phyloP scores from a whole-genome alignment of 2,888 invertebrate genomes.

The Sinohyriopsis cumingii region DNA sequence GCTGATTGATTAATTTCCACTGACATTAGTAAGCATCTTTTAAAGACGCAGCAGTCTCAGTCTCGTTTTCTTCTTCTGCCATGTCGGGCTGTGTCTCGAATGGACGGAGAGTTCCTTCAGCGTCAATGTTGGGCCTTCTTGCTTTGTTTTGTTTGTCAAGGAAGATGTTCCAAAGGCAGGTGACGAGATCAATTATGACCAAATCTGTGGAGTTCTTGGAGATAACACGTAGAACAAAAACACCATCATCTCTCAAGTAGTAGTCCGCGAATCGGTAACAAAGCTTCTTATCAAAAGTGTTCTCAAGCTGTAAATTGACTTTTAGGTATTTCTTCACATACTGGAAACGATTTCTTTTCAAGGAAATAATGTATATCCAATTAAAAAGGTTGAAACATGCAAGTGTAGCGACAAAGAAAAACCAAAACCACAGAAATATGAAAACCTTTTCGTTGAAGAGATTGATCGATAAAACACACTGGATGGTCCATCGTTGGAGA shows the following conservation, averaged over 20 bases:
- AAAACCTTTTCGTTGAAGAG: constrained; percentile 66
- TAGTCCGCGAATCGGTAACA: constrained; percentile 57
- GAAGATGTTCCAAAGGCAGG: constrained; percentile 55
- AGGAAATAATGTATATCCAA: constrained; percentile 54
- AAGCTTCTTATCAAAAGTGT: constrained; percentile 51
- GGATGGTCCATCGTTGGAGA: constrained; percentile 57
- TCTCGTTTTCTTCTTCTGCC: background rate
- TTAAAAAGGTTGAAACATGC: constrained; percentile 46
- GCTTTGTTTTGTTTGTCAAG: constrained; percentile 45
- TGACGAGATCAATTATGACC: constrained; percentile 56
- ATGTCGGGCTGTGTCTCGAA: constrained; percentile 26
- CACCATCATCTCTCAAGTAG: constrained; percentile 61
- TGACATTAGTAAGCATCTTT: too few species aligned
- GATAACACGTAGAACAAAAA: constrained; percentile 57
- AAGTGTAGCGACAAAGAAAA: constrained; percentile 50
- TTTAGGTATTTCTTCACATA: constrained; percentile 61
- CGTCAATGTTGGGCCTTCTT: constrained; percentile 28
- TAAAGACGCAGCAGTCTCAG: too few species aligned
- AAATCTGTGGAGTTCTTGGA: constrained; percentile 60
- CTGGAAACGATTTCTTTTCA: constrained; percentile 44
- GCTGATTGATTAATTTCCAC: too few species aligned
- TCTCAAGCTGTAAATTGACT: constrained; percentile 53
- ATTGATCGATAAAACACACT: constrained; percentile 64
- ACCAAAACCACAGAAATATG: constrained; percentile 65
- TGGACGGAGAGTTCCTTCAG: constrained; percentile 25